These are phyloP conservation scores for Jaculus jaculus DNA, from an alignment of 2,113 vertebrate genomes.

Conservation along the genomic window DNA sequence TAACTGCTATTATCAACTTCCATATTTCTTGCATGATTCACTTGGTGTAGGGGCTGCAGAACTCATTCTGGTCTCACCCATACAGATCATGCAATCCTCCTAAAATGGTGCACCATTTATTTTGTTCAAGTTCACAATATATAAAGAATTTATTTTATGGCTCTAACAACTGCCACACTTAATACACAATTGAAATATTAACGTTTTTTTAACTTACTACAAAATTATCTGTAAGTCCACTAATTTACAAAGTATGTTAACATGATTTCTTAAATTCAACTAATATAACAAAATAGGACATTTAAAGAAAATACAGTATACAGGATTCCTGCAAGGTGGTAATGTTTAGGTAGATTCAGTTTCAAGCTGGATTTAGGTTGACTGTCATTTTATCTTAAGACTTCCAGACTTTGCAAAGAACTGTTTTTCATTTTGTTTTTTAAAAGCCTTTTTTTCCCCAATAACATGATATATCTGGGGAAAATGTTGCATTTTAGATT, in stretches of 20 bases:
- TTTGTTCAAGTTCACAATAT: conserved; percentile 51
- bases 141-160: conserved; percentile 39
- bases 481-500: background rate
- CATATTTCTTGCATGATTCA: conserved; percentile 70
- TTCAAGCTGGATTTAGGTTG: conserved; percentile 61
- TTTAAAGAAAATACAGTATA: conserved; percentile 6
- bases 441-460: conserved; percentile 51
- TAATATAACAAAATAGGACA: conserved; percentile 32
- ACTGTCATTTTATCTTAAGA: conserved; percentile 45
- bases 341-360: conserved; percentile 50
- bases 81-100: conserved; percentile 20
- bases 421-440: conserved; percentile 67
- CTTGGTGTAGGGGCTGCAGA: conserved; percentile 27
- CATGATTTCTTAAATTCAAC: conserved; percentile 38
- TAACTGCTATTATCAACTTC: conserved; percentile 71
- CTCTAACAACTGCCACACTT: background rate
- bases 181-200: background rate
- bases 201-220: background rate
- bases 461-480: conserved; percentile 1
- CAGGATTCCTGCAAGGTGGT: background rate
- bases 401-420: conserved; percentile 30
- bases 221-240: background rate
- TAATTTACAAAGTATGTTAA: background rate
- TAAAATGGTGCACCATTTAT: conserved; percentile 7
- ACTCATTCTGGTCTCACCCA: conserved; percentile 30